phyloP scores from a whole-genome alignment of 1,140 invertebrate species.

The Trichonephila inaurata region DNA sequence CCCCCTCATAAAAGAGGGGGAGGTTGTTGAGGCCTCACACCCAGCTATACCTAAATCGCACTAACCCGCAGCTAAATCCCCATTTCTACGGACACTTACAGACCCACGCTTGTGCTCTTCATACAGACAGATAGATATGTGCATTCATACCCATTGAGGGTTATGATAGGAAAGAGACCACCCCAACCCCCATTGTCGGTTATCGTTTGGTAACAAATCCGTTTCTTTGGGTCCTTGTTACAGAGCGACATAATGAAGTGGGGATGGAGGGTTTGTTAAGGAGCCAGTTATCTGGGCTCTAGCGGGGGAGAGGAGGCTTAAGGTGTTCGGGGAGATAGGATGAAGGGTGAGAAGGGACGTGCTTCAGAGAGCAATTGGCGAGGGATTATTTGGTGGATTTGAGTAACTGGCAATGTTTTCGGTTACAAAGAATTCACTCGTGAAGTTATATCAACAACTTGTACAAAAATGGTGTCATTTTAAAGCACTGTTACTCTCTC shows the following conservation, averaged over 20 bases:
- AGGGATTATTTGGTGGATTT: neutral
- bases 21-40: neutral
- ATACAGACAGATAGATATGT: neutral
- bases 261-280: conserved; percentile 8
- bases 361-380: neutral
- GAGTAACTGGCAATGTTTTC: no score
- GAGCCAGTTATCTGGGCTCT: neutral
- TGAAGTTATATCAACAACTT: no score
- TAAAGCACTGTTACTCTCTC: no score
- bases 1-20: neutral
- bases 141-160: neutral
- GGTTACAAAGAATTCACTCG: no score
- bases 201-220: conserved; percentile 61
- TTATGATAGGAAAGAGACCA: neutral
- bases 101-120: neutral
- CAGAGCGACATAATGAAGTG: neutral
- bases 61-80: neutral
- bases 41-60: neutral
- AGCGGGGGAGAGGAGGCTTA: neutral
- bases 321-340: conserved; percentile 12
- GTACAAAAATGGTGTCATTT: no score
- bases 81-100: neutral
- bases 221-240: conserved; percentile 54
- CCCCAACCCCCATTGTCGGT: neutral
- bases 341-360: neutral